These are phyloP conservation scores for Poecilus cupreus DNA, from an alignment of 2,888 invertebrate genomes.

Conservation along the genomic window DNA sequence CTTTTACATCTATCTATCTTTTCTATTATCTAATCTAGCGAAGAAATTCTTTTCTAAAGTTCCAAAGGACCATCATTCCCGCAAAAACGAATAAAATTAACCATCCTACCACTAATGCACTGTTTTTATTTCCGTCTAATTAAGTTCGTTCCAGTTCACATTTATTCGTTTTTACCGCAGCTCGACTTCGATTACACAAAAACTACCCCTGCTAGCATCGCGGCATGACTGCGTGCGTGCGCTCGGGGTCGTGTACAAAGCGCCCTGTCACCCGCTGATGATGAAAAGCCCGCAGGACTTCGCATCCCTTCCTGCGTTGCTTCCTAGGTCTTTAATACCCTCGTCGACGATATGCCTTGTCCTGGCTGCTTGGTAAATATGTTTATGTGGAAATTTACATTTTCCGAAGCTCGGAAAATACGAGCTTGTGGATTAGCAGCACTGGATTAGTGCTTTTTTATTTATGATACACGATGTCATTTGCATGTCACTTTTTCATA, in stretches of 20 bases:
- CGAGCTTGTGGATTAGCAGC: background rate
- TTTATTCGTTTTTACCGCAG: too few relatives aligned
- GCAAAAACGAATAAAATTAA: too few relatives aligned
- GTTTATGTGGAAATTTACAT: conserved; percentile 28
- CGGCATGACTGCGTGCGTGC: too few relatives aligned
- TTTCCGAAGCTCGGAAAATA: conserved; percentile 14
- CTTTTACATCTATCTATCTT: too few relatives aligned
- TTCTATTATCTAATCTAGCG: too few relatives aligned
- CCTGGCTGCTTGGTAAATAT: background rate
- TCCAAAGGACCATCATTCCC: too few relatives aligned
- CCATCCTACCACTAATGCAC: too few relatives aligned
- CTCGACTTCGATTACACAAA: too few relatives aligned
- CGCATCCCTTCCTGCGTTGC: background rate
- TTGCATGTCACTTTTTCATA: background rate
- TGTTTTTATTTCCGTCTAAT: too few relatives aligned
- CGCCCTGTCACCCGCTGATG: background rate
- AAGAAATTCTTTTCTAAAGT: too few relatives aligned
- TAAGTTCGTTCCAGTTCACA: too few relatives aligned
- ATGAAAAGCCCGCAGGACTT: conserved; percentile 1
- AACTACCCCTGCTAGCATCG: too few relatives aligned
- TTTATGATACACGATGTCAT: background rate
- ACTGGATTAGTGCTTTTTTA: conserved; percentile 10
- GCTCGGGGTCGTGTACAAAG: background rate
- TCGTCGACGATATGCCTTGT: background rate
- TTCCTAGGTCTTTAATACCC: background rate